Evolutionary conservation across 2,797 vertebrate species (phyloP), one percentile per base, ranked within the genome.

Genomic region (Gallinago solitaria): DNA sequence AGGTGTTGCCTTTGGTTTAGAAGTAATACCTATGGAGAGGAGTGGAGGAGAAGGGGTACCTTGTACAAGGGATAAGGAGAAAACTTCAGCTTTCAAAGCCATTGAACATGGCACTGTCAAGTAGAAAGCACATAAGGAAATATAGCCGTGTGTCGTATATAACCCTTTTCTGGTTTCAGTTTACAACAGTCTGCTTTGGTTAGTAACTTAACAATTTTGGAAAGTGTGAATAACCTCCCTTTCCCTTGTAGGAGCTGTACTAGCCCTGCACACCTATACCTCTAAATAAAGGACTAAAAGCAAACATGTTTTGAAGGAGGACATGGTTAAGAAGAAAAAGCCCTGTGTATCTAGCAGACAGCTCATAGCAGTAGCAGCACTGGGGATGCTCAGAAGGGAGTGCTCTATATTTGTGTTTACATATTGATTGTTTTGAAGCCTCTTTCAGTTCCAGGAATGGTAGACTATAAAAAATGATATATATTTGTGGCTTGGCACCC

Each of bases 401-500:
- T 77, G 48, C 60, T 93, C 47, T 76, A 33, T 76, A n/a, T 95
- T 95, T 76, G 1, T 94, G 86, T 94, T 94, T 83, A 83, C 65
- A 71, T 90, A 91, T 73, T 84, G 93, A 92, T 95, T 96, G 87
- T 91, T 87, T 85, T 56, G 61, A 78, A 94, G 32, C 61, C 61
- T 82, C 87, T 75, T 93, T 95, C 94, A 95, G 91, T 98, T 98
- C 98, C 97, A 98, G 97, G 98, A 98, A 98, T 95, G 91, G 94
- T 50, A 95, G 95, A 89, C 27, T 93, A 95, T 96, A 96, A 93
- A 92, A 97, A 96, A 95, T 61, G 68, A 97, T 97, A 93, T 93
- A 87, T 97, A 95, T 97, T 81, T 98, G 98, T 96, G 98, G 98
- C 97, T 98, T 98, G 98, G 98, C 98, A 86, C 65, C 64, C 73